phyloP scores from a whole-genome alignment of 1,140 invertebrate genomes.

The Andricus grossulariae region DNA sequence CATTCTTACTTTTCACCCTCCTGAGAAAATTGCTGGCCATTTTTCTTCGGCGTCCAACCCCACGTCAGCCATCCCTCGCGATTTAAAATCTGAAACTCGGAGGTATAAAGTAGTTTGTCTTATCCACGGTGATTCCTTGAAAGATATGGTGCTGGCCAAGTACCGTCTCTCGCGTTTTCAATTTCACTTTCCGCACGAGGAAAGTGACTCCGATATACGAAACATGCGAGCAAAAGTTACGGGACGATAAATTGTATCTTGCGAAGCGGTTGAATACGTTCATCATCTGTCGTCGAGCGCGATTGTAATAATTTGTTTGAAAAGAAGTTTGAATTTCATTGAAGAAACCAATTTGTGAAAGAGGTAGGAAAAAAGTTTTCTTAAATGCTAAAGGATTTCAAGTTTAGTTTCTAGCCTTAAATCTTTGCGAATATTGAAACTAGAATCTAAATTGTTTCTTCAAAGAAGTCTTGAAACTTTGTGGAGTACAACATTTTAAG shows the following conservation, averaged over 20 bases:
- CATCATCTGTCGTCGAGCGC: neutral
- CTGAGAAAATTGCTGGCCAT: constrained; percentile 54
- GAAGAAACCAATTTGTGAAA: neutral
- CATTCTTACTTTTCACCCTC: constrained; percentile 52
- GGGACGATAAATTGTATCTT: neutral
- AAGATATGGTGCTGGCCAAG: constrained; percentile 9
- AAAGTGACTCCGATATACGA: constrained; percentile 3
- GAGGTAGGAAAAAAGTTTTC: too few relatives aligned
- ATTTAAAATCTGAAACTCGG: constrained; percentile 50
- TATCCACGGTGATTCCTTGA: constrained; percentile 35
- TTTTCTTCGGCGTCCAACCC: constrained; percentile 55
- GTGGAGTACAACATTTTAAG: too few relatives aligned
- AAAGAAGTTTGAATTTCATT: neutral
- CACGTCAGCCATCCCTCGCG: constrained; percentile 35
- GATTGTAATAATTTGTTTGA: neutral
- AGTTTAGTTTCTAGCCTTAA: too few relatives aligned
- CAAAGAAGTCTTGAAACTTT: too few relatives aligned
- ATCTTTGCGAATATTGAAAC: too few relatives aligned
- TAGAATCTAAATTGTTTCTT: too few relatives aligned
- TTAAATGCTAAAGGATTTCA: too few relatives aligned
- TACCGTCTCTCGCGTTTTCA: constrained; percentile 12
- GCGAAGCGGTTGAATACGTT: neutral
- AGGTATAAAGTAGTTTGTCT: constrained; percentile 44
- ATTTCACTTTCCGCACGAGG: constrained; percentile 4
- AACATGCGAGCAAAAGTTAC: constrained; percentile 11